Conservation (phyloP, 2,797 vertebrate genomes). For the Peromyscus nudipes region DNA sequence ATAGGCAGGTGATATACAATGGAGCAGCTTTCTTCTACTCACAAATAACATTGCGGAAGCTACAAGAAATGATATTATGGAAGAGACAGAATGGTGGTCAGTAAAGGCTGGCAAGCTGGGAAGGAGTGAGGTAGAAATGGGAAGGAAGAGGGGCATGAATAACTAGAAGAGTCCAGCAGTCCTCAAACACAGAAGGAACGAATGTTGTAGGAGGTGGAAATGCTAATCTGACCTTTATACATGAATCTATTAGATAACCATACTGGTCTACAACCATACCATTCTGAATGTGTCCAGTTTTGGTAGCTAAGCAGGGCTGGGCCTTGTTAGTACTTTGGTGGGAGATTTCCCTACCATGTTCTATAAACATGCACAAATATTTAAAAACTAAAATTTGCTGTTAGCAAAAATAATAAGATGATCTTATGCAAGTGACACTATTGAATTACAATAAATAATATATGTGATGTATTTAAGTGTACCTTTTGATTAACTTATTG, state of each 20-base stretch:
- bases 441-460: conserved; percentile 49
- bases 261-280: neutral
- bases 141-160: neutral
- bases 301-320: neutral
- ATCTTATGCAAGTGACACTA: conserved; percentile 46
- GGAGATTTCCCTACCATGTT: neutral
- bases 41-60: conserved; percentile 20
- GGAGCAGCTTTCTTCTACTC: neutral
- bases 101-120: too few relatives aligned
- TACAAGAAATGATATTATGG: neutral
- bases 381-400: neutral
- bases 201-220: neutral
- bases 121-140: neutral
- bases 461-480: neutral
- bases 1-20: too few relatives aligned
- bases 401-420: conserved; percentile 56
- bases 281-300: neutral
- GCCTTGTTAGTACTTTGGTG: neutral
- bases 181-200: neutral
- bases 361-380: neutral
- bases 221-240: neutral
- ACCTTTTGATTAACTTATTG: neutral
- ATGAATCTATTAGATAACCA: neutral
- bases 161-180: neutral
- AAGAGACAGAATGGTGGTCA: neutral